These are phyloP conservation scores for Capitulum mitella DNA, from an alignment of 2,888 invertebrate genomes.

Conservation along the genomic window DNA sequence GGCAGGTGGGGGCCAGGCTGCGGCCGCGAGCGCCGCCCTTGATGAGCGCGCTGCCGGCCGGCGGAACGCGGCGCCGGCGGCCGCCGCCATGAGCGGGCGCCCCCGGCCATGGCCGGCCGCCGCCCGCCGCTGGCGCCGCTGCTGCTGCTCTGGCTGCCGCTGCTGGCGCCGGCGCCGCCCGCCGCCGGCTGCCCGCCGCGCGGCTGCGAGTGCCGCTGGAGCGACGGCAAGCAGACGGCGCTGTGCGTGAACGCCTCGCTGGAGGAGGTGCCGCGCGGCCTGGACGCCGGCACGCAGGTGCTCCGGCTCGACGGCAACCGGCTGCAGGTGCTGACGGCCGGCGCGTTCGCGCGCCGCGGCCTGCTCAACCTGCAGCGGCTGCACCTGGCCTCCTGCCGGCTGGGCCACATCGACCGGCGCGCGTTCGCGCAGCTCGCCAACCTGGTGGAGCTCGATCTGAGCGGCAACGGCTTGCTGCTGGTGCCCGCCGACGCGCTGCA, in stretches of 20 bases:
- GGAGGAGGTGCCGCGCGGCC: conserved; percentile 73
- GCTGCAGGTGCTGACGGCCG: conserved; percentile 70
- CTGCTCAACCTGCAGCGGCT: conserved; percentile 79
- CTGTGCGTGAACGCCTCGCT: conserved; percentile 78
- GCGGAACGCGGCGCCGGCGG: not conserved
- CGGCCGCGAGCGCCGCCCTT: not conserved
- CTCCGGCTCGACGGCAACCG: conserved; percentile 82
- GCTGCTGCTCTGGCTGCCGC: not conserved
- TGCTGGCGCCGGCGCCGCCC: not conserved
- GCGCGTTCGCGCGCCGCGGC: conserved; percentile 71
- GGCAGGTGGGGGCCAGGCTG: not conserved
- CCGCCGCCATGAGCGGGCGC: not conserved
- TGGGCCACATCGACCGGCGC: conserved; percentile 74
- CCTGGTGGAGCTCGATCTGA: conserved; percentile 80
- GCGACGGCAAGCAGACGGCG: conserved; percentile 77
- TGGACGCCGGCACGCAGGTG: conserved; percentile 83
- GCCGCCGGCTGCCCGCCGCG: conserved; percentile 38
- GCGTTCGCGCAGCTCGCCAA: conserved; percentile 81
- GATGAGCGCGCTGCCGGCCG: not conserved
- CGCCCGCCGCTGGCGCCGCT: not conserved
- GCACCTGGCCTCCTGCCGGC: conserved; percentile 71
- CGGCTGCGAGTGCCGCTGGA: conserved; percentile 81
- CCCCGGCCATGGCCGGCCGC: not conserved
- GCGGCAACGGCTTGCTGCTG: conserved; percentile 69
- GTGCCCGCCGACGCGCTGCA: conserved; percentile 72